Conservation (phyloP, 2,113 vertebrate genomes). For the Cyphomyrus discorhynchus region DNA sequence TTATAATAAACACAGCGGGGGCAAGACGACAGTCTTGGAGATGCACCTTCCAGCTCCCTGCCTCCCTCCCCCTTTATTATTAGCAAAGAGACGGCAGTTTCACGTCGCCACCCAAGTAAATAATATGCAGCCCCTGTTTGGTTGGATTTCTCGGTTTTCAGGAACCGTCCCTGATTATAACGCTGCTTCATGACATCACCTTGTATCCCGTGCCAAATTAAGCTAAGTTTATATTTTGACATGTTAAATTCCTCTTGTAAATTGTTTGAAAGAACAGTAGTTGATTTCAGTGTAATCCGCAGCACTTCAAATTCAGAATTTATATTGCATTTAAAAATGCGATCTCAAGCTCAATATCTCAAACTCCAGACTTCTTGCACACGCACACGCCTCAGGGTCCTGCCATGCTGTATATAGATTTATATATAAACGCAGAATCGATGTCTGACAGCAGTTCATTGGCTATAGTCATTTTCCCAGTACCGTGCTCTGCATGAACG, state of each 20-base stretch:
- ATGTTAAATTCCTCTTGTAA: background rate
- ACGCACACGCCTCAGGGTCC: background rate
- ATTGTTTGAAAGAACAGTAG: background rate
- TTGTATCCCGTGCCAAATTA: background rate
- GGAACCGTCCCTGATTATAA: background rate
- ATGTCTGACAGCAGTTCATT: background rate
- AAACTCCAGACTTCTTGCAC: background rate
- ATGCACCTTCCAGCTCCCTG: conserved; percentile 29
- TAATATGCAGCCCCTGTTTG: background rate
- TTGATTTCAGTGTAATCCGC: background rate
- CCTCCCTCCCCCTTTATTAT: background rate
- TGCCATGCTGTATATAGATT: background rate
- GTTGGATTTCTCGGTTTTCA: background rate
- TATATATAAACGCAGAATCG: background rate
- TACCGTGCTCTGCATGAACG: background rate
- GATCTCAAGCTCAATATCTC: background rate
- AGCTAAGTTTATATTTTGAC: background rate
- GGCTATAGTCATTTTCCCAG: background rate
- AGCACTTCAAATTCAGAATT: background rate
- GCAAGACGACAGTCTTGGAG: conserved; percentile 44
- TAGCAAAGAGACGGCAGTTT: background rate
- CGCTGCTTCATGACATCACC: too few species aligned
- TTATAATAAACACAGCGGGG: conserved; percentile 58
- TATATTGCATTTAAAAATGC: background rate
- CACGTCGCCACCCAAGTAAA: background rate